These are phyloP conservation scores for Mycteria americana DNA, from an alignment of 2,797 vertebrate species.

Conservation along the genomic window DNA sequence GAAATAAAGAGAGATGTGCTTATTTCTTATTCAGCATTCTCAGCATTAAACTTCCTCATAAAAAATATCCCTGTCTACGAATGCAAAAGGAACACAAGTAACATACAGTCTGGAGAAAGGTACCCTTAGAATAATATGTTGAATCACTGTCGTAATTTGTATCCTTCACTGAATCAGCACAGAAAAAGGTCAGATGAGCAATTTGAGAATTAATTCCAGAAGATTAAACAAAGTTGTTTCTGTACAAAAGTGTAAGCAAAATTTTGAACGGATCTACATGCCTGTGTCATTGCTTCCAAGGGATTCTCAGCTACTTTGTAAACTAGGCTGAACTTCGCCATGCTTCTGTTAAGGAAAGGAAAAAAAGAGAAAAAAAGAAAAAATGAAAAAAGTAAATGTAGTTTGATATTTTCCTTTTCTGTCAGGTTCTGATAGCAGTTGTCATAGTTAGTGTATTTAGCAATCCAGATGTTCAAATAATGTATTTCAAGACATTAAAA, in stretches of 20 bases:
- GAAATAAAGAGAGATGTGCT: neutral
- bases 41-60: neutral
- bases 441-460: neutral
- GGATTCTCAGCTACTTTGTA: neutral
- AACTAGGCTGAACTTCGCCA: neutral
- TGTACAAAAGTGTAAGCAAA: neutral
- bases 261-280: neutral
- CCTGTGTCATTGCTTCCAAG: neutral
- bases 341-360: neutral
- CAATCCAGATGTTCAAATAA: neutral
- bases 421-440: neutral
- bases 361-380: neutral
- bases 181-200: neutral
- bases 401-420: neutral
- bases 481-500: neutral
- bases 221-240: neutral
- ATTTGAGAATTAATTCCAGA: slow-evolving; percentile 4
- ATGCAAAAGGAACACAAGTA: neutral
- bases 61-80: neutral
- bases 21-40: neutral
- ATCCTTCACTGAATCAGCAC: neutral
- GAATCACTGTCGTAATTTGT: neutral
- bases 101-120: neutral
- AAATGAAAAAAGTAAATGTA: neutral
- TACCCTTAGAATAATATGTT: neutral